phyloP scores from a whole-genome alignment of 2,888 invertebrate genomes.

The Lepetodrilus schrolli region DNA sequence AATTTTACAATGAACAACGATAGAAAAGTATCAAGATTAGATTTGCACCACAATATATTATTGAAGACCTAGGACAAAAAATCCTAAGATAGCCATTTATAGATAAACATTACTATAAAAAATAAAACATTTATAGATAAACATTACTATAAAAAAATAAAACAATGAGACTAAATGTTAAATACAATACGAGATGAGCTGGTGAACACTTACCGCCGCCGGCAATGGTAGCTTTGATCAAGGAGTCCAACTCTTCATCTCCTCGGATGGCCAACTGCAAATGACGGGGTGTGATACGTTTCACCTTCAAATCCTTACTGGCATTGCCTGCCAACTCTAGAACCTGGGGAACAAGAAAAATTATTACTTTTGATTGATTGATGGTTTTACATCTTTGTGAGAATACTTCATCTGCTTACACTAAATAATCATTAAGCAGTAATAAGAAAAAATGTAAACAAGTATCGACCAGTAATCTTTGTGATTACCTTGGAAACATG shows the following conservation, averaged over 20 bases:
- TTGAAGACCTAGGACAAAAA: too few species aligned
- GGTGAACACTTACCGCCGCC: conserved; percentile 89
- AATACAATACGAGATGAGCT: not conserved
- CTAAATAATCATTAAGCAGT: not conserved
- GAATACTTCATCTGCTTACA: not conserved
- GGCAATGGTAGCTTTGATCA: conserved; percentile 99
- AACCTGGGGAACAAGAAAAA: conserved; percentile 80
- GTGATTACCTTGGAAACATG: too few species aligned
- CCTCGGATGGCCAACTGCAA: conserved; percentile 99
- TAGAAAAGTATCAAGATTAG: too few species aligned
- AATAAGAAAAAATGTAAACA: not conserved
- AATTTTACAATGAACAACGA: too few species aligned
- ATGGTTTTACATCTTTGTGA: not conserved
- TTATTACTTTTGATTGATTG: conserved; percentile 25
- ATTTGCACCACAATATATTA: too few species aligned
- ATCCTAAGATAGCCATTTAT: too few species aligned
- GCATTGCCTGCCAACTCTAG: conserved; percentile 99
- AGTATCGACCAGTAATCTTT: too few species aligned
- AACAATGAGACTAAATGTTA: not conserved
- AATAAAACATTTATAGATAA: too few species aligned
- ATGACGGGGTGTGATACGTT: conserved; percentile 99
- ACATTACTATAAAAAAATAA: too few species aligned
- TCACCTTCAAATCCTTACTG: conserved; percentile 99
- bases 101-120: too few species aligned
- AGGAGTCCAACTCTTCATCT: conserved; percentile 98